Base-by-base conservation (phyloP, 2,797 vertebrate genomes). In the Syngnathus acus region DNA sequence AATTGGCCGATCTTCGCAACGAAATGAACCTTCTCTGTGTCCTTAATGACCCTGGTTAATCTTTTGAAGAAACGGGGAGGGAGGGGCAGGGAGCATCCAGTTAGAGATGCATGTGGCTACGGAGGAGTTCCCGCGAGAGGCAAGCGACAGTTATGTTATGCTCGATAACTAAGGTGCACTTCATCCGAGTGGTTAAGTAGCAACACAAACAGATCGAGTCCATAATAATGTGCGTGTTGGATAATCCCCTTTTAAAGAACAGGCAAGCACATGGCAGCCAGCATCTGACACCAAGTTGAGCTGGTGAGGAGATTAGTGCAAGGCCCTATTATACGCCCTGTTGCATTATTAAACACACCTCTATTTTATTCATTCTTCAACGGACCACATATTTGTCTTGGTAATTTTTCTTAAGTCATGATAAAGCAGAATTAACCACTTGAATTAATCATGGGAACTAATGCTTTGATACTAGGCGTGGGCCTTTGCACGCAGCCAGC, bases 371-470 rank as follows among this genome's bases (percentile, higher is more conserved):
- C 86, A 88, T 87, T 89, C 88, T 88, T 84, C 83, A 78, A 79
- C 60, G 84, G 79, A 87, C 82, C 90, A 89, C 86, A 92, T 92
- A 92, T 92, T 92, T 92, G 90, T 92, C 89, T 90, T 90, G 87
- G 86, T 92, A 89, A 88, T 90, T 90, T 90, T 90, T 87, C 80
- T 60, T 83, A 79, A 88, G 83, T 86, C 82, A 40, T 75, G 87
- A 89, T 89, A 82, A 89, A 86, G 86, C 84, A 73, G 87, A 88
- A 88, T 91, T 89, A 92, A 87, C 81, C 86, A 72, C 90, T 90
- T 92, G 90, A 93, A 92, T 93, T 92, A 92, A 93, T 92, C 90
- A 92, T 91, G 90, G 87, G 91, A 91, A 90, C 85, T 83, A 86
- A 83, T 59, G 82, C 88, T 91, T 91, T 90, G 88, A 90, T 90